phyloP scores from a whole-genome alignment of 2,113 vertebrate genomes.

The Felis chaus region DNA sequence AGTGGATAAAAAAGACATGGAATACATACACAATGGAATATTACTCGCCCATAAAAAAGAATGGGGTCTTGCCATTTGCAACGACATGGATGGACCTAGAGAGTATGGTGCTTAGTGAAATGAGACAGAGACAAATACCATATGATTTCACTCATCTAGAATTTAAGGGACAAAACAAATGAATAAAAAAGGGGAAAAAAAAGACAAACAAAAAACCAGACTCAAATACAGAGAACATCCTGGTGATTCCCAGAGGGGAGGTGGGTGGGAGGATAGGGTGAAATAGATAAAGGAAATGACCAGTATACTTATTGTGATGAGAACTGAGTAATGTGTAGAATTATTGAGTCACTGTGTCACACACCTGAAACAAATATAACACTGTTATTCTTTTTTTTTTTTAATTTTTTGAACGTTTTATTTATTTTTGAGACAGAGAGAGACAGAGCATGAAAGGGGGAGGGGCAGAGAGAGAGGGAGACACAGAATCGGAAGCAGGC shows the following conservation, averaged over 20 bases:
- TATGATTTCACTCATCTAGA: background rate
- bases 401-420: too few species aligned
- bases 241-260: background rate
- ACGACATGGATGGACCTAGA: background rate
- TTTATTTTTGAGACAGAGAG: too few species aligned
- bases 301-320: background rate
- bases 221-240: background rate
- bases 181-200: background rate
- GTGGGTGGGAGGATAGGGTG: background rate
- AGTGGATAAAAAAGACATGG: background rate
- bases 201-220: background rate
- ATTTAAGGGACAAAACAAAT: background rate
- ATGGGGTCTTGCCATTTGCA: background rate
- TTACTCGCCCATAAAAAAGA: background rate
- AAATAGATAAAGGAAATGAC: background rate
- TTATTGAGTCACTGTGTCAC: background rate
- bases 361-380: background rate
- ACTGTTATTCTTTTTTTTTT: background rate
- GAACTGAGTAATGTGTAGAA: background rate
- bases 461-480: too few species aligned
- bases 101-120: background rate
- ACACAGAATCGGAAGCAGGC: too few species aligned
- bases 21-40: background rate
- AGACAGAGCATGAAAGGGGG: too few species aligned
- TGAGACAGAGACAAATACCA: background rate